These are phyloP conservation scores for Podarcis siculus DNA, from an alignment of 2,797 vertebrate genomes.

Conservation along the genomic window DNA sequence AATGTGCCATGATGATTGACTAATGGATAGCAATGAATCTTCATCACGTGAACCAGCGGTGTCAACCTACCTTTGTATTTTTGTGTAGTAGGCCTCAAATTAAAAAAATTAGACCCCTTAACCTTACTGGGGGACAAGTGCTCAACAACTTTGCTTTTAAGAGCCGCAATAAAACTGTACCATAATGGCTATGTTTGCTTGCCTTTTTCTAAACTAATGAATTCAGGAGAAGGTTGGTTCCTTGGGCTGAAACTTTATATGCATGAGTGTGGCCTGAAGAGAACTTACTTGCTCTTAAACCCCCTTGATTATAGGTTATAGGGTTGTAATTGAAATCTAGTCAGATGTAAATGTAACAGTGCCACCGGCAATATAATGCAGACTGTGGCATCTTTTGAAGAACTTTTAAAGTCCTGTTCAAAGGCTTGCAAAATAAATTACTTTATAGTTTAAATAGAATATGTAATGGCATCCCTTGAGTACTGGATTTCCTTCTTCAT, in stretches of 20 bases:
- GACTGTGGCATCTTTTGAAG: conserved; percentile 55
- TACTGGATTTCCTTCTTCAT: conserved; percentile 46
- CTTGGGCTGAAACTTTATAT: conserved; percentile 16
- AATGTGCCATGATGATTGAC: not conserved
- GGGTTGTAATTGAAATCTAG: conserved; percentile 47
- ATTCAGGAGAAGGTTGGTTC: conserved; percentile 17
- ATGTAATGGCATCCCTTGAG: conserved; percentile 39
- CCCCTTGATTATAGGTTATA: conserved; percentile 25
- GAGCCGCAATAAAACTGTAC: not conserved
- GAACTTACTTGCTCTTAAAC: conserved; percentile 31
- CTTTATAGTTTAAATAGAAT: conserved; percentile 49
- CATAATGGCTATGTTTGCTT: not conserved
- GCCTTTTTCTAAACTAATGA: not conserved
- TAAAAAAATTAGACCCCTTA: not conserved
- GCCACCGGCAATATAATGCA: conserved; percentile 47
- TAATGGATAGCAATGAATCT: not conserved
- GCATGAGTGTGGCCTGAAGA: conserved; percentile 35
- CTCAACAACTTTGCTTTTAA: conserved; percentile 18
- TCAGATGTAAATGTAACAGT: conserved; percentile 45
- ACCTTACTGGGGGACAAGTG: conserved; percentile 3
- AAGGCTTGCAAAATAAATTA: conserved; percentile 46
- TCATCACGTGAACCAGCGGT: not conserved
- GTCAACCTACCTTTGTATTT: not conserved
- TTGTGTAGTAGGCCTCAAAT: not conserved
- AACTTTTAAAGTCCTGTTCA: conserved; percentile 39